Base-by-base conservation (phyloP, 2,113 vertebrate genomes). In the Sinocyclocheilus grahami region DNA sequence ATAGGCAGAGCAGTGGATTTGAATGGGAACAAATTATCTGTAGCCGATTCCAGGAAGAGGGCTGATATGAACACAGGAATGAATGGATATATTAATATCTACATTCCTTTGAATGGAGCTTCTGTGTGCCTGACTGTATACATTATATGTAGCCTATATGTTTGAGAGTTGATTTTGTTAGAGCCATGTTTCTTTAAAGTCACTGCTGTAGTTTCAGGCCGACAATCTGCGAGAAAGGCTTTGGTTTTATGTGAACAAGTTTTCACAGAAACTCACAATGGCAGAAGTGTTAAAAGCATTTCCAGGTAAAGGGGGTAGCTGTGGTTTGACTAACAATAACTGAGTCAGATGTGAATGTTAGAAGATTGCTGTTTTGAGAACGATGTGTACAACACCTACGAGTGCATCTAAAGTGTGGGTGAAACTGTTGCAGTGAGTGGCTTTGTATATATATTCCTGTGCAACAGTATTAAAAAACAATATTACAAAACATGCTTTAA, bases 251-350 rank as follows among this genome's bases (percentile, higher is more conserved):
- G 86, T 91, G 85, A 87, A 71, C 75, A 84, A 58, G 65, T 77
- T 71, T 83, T 42, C 72, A 82, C 0, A 78, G 87, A 87, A 88
- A 78, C 89, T 89, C 87, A 83, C 87, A 85, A 86, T 82, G 48
- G 80, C 83, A 88, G 78, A 14, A 13, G 22, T 72, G 42, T 83
- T 55, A 30, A 86, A 76, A 39, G 79, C 86, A 86, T 87, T 95
- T 94, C 92, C 91, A 86, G 92, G 91, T 94, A 94, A 81, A 87
- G 53, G 74, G 82, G 88, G 72, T 18, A 85, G 39, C 87, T 77
- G 65, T 51, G 60, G 81, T 65, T 88, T 86, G 88, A 79, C 91
- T 30, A 42, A 55, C 51, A 33, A 53, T 55, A 78, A 90, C 91
- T 91, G 90, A 91, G 87, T 92, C 90, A 58, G 48, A 78, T 18